Evolutionary conservation across 2,113 vertebrate species (phyloP).

Genomic region (Origma solitaria): DNA sequence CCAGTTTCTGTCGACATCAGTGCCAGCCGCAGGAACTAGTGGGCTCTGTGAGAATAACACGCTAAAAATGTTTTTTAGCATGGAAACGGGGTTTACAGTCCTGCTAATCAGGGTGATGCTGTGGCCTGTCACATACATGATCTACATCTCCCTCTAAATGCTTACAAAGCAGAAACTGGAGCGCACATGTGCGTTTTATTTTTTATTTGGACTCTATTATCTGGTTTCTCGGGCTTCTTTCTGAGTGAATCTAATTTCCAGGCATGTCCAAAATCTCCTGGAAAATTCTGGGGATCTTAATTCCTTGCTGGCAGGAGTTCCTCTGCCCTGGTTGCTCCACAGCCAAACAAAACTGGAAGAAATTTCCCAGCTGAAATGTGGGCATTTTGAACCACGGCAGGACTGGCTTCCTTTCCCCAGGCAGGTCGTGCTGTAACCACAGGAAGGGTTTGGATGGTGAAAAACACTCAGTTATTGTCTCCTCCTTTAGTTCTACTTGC

Average conservation of each 20-base stretch:
- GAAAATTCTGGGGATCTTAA: background rate
- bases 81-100: background rate
- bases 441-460: background rate
- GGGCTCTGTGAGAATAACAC: background rate
- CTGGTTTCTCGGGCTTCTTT: background rate
- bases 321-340: background rate
- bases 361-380: background rate
- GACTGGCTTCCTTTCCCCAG: background rate
- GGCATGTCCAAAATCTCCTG: background rate
- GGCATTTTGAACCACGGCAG: background rate
- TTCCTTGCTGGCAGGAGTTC: background rate
- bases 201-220: background rate
- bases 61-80: background rate
- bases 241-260: background rate
- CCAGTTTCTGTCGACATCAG: background rate
- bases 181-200: background rate
- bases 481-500: background rate
- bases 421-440: background rate
- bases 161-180: background rate
- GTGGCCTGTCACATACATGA: background rate
- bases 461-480: background rate
- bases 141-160: background rate
- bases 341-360: background rate
- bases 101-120: background rate
- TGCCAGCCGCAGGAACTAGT: background rate